These are phyloP conservation scores for Heliconius hortense DNA, from an alignment of 2,888 invertebrate genomes.

Conservation along the genomic window DNA sequence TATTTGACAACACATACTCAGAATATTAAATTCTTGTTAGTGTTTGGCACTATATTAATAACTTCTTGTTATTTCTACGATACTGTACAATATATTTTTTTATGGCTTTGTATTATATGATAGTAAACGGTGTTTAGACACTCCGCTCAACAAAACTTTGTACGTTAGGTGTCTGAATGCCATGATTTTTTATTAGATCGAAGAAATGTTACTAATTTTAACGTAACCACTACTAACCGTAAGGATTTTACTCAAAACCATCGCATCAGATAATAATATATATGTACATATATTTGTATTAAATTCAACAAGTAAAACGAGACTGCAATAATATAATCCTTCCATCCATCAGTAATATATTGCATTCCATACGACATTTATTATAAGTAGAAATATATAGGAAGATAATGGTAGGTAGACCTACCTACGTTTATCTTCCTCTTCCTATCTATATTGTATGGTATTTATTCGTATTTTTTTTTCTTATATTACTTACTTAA, in stretches of 20 bases:
- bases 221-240: background rate
- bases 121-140: background rate
- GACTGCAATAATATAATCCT: background rate
- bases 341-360: too few relatives aligned
- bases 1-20: constrained; percentile 7
- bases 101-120: background rate
- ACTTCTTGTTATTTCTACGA: background rate
- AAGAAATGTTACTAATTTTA: background rate
- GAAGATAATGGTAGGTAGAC: background rate
- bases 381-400: background rate
- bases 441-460: too few relatives aligned
- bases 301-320: too few relatives aligned
- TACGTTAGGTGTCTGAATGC: background rate
- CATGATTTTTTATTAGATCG: background rate
- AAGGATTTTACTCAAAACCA: background rate
- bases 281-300: too few relatives aligned
- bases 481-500: background rate
- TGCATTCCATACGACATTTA: background rate
- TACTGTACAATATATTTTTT: background rate
- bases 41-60: background rate
- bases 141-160: background rate
- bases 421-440: background rate
- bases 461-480: too few relatives aligned
- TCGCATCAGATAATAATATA: too few relatives aligned
- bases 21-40: constrained; percentile 5